phyloP scores from a whole-genome alignment of 1,140 invertebrate genomes.

The Diabrotica undecimpunctata region DNA sequence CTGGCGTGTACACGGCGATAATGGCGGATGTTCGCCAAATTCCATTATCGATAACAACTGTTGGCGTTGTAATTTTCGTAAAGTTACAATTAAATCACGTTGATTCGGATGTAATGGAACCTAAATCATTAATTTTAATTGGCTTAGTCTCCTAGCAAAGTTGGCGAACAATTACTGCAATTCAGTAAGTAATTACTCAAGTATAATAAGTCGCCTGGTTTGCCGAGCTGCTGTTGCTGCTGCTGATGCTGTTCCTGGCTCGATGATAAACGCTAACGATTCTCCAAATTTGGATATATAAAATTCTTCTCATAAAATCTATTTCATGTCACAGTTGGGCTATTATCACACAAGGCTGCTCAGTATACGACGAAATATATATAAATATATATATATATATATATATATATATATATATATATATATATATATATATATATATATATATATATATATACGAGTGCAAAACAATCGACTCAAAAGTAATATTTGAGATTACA shows the following conservation, averaged over 20 bases:
- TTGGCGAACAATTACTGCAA: constrained; percentile 33
- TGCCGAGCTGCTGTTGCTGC: background rate
- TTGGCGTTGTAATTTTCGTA: constrained; percentile 14
- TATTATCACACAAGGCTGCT: too few relatives aligned
- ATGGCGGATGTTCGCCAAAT: constrained; percentile 3
- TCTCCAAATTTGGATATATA: background rate
- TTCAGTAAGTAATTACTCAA: constrained; percentile 33
- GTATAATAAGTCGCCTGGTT: background rate
- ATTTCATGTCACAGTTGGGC: too few relatives aligned
- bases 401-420: too few relatives aligned
- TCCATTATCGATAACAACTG: constrained; percentile 6
- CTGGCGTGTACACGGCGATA: constrained; percentile 1
- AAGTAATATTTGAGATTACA: too few relatives aligned
- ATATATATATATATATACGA: too few relatives aligned
- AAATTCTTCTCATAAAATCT: too few relatives aligned
- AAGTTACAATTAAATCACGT: constrained; percentile 29
- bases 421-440: too few relatives aligned
- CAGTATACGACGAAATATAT: too few relatives aligned
- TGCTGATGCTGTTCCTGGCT: too few relatives aligned
- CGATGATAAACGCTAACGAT: background rate
- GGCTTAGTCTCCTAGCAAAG: constrained; percentile 32
- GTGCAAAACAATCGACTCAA: too few relatives aligned
- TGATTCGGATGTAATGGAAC: constrained; percentile 34
- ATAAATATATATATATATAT: too few relatives aligned
- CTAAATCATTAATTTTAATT: constrained; percentile 40